A percentile compares a stretch with the other conserved stretches of the same genome.
Conservation (phyloP, 2,797 vertebrate genomes). For the Molossus molossus region DNA sequence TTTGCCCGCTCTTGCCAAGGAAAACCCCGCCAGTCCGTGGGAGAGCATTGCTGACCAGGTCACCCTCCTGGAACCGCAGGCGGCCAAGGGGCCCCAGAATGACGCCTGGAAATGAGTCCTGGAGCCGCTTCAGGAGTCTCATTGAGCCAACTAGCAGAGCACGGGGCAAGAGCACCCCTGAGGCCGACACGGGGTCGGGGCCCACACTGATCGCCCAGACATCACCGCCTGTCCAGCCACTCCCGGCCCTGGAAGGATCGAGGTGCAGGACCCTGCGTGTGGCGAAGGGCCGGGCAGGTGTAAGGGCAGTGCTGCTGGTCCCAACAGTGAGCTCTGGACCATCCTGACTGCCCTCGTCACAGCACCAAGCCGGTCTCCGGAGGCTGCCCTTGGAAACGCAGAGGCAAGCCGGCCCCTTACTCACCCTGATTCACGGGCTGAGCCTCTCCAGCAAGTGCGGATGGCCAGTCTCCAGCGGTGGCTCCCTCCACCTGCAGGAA, state of each 20-base stretch:
- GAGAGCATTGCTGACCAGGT: background rate
- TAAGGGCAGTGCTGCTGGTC: background rate
- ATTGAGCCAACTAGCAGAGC: accelerated
- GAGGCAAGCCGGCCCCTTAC: background rate
- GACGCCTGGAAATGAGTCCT: accelerated
- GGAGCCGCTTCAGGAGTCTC: too few relatives aligned
- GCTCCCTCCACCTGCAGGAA: background rate
- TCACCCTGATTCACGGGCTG: background rate
- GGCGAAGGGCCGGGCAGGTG: accelerated
- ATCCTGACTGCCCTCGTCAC: accelerated
- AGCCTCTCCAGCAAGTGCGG: background rate
- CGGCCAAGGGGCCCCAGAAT: background rate
- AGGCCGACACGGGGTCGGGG: background rate
- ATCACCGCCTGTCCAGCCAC: background rate
- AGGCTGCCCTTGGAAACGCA: background rate
- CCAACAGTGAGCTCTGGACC: too few relatives aligned
- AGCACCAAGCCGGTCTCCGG: background rate
- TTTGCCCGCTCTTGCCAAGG: background rate
- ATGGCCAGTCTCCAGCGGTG: background rate
- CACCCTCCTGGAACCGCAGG: background rate
- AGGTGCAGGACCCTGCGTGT: background rate
- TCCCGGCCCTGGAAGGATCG: background rate
- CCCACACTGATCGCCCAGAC: background rate
- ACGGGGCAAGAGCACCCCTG: background rate
- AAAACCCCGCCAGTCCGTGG: background rate